These are phyloP conservation scores for Halictus ligatus DNA, from an alignment of 2,888 invertebrate genomes.

Conservation along the genomic window DNA sequence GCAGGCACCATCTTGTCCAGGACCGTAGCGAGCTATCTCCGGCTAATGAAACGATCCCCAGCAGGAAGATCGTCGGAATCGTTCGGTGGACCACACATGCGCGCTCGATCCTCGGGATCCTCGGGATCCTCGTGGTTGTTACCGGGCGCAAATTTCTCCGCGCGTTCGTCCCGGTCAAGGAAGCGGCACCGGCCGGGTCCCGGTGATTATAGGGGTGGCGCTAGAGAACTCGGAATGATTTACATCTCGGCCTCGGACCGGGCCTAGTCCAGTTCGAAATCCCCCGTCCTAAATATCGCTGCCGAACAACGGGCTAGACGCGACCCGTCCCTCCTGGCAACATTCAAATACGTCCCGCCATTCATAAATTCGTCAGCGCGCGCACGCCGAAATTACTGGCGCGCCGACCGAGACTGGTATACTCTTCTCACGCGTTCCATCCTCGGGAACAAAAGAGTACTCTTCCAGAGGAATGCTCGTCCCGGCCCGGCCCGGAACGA, in stretches of 20 bases:
- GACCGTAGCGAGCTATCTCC: too few relatives aligned
- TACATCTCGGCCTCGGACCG: conserved; percentile 77
- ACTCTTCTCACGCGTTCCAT: conserved; percentile 56
- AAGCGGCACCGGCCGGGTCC: conserved; percentile 69
- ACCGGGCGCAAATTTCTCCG: conserved; percentile 60
- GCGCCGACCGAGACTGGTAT: conserved; percentile 28
- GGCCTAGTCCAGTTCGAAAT: conserved; percentile 80
- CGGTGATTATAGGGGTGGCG: conserved; percentile 84
- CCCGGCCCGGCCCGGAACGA: background rate
- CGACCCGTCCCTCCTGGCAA: conserved; percentile 83
- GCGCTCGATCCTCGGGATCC: background rate
- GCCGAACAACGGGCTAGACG: conserved; percentile 76
- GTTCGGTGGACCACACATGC: conserved; percentile 48
- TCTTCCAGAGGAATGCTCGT: background rate
- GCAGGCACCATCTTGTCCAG: too few relatives aligned
- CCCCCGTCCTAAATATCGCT: conserved; percentile 77
- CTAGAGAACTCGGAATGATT: conserved; percentile 81
- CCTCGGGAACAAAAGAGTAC: conserved; percentile 24
- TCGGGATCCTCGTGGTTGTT: conserved; percentile 43
- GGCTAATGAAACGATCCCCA: too few relatives aligned
- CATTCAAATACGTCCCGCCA: conserved; percentile 83
- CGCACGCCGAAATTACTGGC: conserved; percentile 76
- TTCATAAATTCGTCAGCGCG: conserved; percentile 84
- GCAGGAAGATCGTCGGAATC: background rate
- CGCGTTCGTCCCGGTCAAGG: conserved; percentile 59